Percentiles rank a stretch among this genome's conserved stretches.
Conservation (phyloP, 2,113 vertebrate genomes). For the Rhombomys opimus region DNA sequence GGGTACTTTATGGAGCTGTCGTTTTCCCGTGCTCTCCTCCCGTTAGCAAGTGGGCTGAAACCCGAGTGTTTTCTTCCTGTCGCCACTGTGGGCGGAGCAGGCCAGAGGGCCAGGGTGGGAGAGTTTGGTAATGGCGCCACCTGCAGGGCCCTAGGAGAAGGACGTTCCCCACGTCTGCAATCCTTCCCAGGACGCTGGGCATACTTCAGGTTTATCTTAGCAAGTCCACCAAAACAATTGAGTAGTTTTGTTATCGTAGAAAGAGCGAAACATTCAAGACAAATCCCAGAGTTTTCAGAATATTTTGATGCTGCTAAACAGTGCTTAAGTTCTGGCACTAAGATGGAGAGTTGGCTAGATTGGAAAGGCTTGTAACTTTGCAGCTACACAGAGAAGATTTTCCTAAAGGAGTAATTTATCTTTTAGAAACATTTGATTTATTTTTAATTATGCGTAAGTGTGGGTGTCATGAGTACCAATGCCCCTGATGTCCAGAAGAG, state of each 20-base stretch:
- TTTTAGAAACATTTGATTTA: neutral
- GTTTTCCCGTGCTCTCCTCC: neutral
- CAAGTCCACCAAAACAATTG: neutral
- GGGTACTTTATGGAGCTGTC: neutral
- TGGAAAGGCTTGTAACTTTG: neutral
- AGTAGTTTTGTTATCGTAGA: neutral
- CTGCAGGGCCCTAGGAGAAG: conserved; percentile 69
- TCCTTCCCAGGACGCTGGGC: neutral
- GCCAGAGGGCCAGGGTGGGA: neutral
- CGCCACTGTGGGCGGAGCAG: neutral
- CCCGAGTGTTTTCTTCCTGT: neutral
- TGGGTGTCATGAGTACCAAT: neutral
- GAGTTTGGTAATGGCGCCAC: conserved; percentile 80
- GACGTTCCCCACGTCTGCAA: neutral
- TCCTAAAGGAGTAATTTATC: neutral
- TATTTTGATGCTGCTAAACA: neutral
- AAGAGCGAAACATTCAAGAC: neutral
- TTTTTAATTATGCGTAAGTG: neutral
- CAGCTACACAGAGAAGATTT: neutral
- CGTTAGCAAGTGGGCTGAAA: neutral
- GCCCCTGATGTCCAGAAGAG: neutral
- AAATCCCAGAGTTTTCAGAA: neutral
- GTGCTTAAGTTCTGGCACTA: neutral
- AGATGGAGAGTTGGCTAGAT: neutral
- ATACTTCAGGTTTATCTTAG: neutral